Conservation (phyloP, 1,140 invertebrate species). For the Amphibalanus amphitrite region DNA sequence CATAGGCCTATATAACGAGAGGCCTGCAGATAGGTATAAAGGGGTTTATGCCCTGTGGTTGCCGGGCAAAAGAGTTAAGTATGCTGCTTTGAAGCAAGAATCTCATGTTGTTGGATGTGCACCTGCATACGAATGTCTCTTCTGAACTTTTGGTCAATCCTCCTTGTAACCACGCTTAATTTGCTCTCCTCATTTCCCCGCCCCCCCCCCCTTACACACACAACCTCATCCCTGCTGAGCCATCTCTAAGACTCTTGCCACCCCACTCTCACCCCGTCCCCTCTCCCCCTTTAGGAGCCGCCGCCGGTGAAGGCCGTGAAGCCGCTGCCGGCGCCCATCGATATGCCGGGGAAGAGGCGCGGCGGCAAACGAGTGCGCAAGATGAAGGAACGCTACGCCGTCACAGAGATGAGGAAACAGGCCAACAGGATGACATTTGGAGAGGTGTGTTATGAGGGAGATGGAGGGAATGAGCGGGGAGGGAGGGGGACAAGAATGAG, state of each 20-base stretch:
- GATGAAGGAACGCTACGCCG: slow-evolving; percentile 96
- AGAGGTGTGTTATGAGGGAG: slow-evolving; percentile 58
- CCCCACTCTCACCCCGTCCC: slow-evolving; percentile 1
- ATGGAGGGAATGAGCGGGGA: too few relatives aligned
- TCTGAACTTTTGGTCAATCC: too few relatives aligned
- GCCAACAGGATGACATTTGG: slow-evolving; percentile 97
- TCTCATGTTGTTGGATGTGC: too few relatives aligned
- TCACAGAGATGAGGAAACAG: slow-evolving; percentile 94
- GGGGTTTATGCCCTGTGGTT: too few relatives aligned
- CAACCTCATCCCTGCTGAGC: background rate
- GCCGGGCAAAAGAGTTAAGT: too few relatives aligned
- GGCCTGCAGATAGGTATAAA: too few relatives aligned
- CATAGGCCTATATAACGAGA: too few relatives aligned
- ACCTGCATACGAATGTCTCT: too few relatives aligned
- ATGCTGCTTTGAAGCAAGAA: too few relatives aligned
- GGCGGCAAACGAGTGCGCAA: slow-evolving; percentile 92
- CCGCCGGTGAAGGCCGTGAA: slow-evolving; percentile 93
- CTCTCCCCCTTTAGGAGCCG: slow-evolving; percentile 78
- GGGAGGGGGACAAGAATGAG: too few relatives aligned
- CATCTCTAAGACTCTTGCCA: background rate
- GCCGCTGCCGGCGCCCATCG: slow-evolving; percentile 90
- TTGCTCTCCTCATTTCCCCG: background rate
- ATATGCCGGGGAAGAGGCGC: slow-evolving; percentile 86
- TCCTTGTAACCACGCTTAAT: too few relatives aligned
- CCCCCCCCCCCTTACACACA: background rate